Evolutionary conservation across 2,888 invertebrate species (phyloP).

Genomic region (Melanchra persicariae): DNA sequence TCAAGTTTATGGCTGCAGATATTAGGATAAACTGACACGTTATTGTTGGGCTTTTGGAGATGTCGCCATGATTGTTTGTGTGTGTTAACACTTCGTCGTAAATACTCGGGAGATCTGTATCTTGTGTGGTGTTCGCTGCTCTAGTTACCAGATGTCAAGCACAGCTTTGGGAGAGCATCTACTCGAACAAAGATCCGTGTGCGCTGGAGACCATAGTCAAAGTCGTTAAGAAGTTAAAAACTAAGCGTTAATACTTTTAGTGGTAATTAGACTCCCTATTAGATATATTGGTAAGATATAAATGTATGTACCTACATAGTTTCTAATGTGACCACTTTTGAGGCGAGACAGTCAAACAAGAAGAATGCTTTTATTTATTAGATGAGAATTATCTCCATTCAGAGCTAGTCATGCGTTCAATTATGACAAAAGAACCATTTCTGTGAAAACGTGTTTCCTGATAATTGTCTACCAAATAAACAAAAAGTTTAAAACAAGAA

Average conservation of each 20-base stretch:
- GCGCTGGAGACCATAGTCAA: constrained; percentile 1
- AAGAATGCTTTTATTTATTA: constrained; percentile 14
- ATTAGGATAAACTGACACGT: constrained; percentile 50
- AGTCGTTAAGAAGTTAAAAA: constrained; percentile 24
- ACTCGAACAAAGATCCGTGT: constrained; percentile 8
- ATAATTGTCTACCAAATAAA: constrained; percentile 10
- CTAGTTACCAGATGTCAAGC: constrained; percentile 21
- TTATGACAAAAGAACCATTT: constrained; percentile 12
- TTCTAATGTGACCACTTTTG: constrained; percentile 13
- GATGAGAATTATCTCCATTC: constrained; percentile 6
- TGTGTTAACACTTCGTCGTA: constrained; percentile 14
- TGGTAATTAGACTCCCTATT: constrained; percentile 18
- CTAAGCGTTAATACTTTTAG: constrained; percentile 13
- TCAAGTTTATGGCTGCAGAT: constrained; percentile 49
- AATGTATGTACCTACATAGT: too few relatives aligned
- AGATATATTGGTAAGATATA: neutral
- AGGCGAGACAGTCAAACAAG: neutral
- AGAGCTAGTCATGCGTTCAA: constrained; percentile 31
- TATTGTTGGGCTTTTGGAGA: constrained; percentile 35
- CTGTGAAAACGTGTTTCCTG: neutral
- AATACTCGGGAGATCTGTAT: neutral
- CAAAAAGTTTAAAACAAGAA: neutral
- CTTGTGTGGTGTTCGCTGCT: neutral
- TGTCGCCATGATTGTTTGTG: constrained; percentile 36
- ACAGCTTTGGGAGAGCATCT: neutral